Conservation (phyloP, 1,140 invertebrate genomes). For the Achroia grisella region DNA sequence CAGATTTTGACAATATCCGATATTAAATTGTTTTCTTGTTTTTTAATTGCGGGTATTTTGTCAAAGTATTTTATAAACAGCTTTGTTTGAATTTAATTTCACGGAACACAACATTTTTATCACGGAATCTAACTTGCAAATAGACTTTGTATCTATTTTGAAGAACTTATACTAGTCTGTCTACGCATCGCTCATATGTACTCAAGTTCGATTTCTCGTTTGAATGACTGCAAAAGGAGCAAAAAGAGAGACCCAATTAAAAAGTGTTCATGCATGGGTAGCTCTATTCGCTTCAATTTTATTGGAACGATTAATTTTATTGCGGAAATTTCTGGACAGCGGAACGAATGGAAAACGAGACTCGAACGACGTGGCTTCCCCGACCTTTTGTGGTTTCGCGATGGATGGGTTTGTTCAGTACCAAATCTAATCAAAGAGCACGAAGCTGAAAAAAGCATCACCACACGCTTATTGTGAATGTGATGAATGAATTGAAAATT, state of each 20-base stretch:
- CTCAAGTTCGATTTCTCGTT: constrained; percentile 52
- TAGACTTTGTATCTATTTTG: too few relatives aligned
- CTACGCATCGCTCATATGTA: too few relatives aligned
- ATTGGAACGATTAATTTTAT: constrained; percentile 72
- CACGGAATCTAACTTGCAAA: too few relatives aligned
- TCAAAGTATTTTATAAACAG: too few relatives aligned
- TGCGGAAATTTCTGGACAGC: constrained; percentile 70
- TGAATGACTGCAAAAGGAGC: constrained; percentile 41
- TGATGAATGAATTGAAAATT: constrained; percentile 49
- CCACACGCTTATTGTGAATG: constrained; percentile 24
- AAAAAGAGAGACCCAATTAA: constrained; percentile 62
- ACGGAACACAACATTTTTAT: too few relatives aligned
- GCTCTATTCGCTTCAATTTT: constrained; percentile 61
- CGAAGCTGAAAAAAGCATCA: constrained; percentile 33
- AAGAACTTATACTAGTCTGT: too few relatives aligned
- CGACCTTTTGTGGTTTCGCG: constrained; percentile 52
- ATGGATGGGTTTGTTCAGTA: constrained; percentile 51
- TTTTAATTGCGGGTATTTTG: too few relatives aligned
- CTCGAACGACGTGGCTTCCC: constrained; percentile 33
- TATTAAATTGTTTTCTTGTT: too few relatives aligned
- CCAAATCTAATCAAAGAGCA: constrained; percentile 55
- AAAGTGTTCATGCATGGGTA: constrained; percentile 61
- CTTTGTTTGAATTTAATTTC: too few relatives aligned
- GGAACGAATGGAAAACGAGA: constrained; percentile 63
- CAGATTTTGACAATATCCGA: too few relatives aligned